Evolutionary conservation across 2,888 invertebrate species (phyloP), one percentile per base, ranked within the genome.

Genomic region (Salpingus planirostris): DNA sequence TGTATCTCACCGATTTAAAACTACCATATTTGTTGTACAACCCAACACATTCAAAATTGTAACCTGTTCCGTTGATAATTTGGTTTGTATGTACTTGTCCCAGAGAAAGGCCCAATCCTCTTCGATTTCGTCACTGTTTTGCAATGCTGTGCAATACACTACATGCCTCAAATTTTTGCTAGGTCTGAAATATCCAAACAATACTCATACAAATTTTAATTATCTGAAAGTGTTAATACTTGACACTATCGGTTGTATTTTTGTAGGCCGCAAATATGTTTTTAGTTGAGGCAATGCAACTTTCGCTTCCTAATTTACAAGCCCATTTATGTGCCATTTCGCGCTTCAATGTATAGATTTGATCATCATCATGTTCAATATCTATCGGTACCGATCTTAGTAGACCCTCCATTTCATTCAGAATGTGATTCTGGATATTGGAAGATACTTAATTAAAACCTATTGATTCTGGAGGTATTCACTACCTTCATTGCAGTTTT

Each of bases 81-180:
- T 62, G 1, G 71, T 70, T 0, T 43, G 45, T 26, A 65, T 49
- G 46, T 78, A 77, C 35, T 64, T 63, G 0, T 67, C 36, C 66
- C 74, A 77, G 7, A 78, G 64, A 60, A 71, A 80, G 27, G 78
- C 59, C 67, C 81, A 86, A 50, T 34, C 33, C n/a, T 76, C 69
- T 0, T 54, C 65, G 2, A 70, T 68, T 0, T 57, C 68, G 3
- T 23, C 11, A 1, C 73, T 71, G 7, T 63, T 44, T 12, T 54
- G 54, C 0, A 66, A 44, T 1, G 62, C 67, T 36, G 64, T 61
- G 42, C 66, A 65, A 32, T 59, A 65, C 10, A 62, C 55, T 3
- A 76, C 71, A 13, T 70, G 62, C 29, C 82, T 77, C 29, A 78
- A 68, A 52, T 88, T 81, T 4, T 71, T 71, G 12, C 74, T 66